These are phyloP conservation scores for Daboia siamensis DNA, from an alignment of 2,113 vertebrate genomes.

Conservation along the genomic window DNA sequence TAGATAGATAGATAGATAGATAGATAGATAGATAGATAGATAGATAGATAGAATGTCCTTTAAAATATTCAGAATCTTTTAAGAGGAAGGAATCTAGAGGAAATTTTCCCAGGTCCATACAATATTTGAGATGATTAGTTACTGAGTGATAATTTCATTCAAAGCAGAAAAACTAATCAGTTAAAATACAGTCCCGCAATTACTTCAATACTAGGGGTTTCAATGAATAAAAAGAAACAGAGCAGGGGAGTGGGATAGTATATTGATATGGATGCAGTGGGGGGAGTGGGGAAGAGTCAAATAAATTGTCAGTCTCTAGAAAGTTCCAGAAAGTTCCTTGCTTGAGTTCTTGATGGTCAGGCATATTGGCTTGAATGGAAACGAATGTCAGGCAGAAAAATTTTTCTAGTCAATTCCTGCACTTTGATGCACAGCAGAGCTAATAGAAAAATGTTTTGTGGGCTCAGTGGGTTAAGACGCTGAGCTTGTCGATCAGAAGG, in stretches of 20 bases:
- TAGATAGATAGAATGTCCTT: too few species aligned
- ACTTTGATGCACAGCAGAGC: background rate
- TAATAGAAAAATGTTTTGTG: conserved; percentile 28
- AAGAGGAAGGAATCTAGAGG: background rate
- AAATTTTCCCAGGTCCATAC: background rate
- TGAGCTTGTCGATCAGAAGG: too few species aligned
- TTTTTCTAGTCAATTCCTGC: background rate
- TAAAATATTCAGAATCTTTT: background rate
- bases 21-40: too few species aligned
- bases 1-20: too few species aligned
- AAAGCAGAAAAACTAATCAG: background rate
- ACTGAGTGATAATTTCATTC: background rate
- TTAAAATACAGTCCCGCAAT: background rate
- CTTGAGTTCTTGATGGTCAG: background rate
- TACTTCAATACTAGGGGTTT: background rate
- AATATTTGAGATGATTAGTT: background rate
- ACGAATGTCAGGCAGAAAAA: background rate
- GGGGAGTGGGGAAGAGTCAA: background rate
- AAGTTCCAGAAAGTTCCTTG: background rate
- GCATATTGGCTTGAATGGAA: background rate
- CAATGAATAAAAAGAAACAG: background rate
- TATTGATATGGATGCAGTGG: background rate
- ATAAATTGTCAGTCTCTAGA: background rate
- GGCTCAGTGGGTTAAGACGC: too few species aligned
- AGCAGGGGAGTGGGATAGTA: background rate